Evolutionary conservation across 2,888 invertebrate genomes (phyloP).

Genomic region (Chrysolina americana): DNA sequence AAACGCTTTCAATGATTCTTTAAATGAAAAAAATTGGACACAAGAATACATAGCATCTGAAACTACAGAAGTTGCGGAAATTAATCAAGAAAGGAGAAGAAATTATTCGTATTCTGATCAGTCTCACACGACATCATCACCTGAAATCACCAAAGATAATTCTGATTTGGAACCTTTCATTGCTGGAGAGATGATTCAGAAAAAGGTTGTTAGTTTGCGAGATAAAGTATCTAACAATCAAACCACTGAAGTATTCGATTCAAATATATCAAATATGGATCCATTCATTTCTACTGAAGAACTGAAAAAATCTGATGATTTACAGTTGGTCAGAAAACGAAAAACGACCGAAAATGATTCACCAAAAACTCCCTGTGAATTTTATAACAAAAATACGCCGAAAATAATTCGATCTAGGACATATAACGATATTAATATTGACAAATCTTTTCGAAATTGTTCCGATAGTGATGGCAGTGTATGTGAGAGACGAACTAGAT

Average conservation of each 20-base stretch:
- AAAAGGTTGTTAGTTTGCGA: background rate
- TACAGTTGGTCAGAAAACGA: background rate
- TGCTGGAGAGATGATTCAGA: slow-evolving; percentile 31
- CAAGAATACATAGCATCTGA: slow-evolving; percentile 31
- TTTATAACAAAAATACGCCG: slow-evolving; percentile 39
- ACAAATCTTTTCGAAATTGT: background rate
- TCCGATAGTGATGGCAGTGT: background rate
- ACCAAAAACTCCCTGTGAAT: slow-evolving; percentile 29
- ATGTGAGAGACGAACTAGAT: slow-evolving; percentile 3
- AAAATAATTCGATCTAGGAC: slow-evolving; percentile 23
- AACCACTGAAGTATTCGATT: slow-evolving; percentile 9
- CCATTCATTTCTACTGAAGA: background rate
- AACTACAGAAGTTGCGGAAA: slow-evolving; percentile 42
- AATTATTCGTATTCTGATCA: background rate
- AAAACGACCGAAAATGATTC: slow-evolving; percentile 21
- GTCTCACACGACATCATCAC: slow-evolving; percentile 29
- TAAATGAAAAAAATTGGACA: background rate
- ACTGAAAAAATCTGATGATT: background rate
- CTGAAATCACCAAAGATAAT: slow-evolving; percentile 49
- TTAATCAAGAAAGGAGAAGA: slow-evolving; percentile 19
- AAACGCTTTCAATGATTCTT: slow-evolving; percentile 12
- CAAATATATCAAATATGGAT: background rate
- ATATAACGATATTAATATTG: background rate
- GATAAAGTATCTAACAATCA: background rate
- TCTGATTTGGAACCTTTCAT: slow-evolving; percentile 50